Evolutionary conservation across 2,113 vertebrate genomes (phyloP).

Genomic region (Xiphorhynchus elegans): DNA sequence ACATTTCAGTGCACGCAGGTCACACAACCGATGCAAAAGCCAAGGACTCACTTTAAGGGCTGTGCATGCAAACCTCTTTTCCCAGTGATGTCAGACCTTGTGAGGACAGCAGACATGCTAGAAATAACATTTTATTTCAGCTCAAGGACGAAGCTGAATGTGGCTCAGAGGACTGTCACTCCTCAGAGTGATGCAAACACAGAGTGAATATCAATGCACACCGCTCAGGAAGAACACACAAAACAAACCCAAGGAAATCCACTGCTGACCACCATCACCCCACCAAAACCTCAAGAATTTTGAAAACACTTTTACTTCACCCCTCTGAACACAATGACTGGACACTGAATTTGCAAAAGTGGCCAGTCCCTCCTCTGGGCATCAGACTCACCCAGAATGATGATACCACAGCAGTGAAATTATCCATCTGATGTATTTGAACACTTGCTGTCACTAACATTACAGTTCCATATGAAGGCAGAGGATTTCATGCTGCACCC

Average conservation of each 20-base stretch:
- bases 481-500: neutral
- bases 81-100: neutral
- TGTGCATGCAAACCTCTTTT: neutral
- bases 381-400: neutral
- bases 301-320: neutral
- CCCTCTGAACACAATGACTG: neutral
- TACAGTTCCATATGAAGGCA: fast-evolving
- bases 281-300: neutral
- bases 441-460: neutral
- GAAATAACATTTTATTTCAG: neutral
- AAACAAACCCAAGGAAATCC: neutral
- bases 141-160: neutral
- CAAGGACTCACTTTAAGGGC: neutral
- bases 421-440: neutral
- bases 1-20: fast-evolving
- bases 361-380: neutral
- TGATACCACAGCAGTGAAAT: neutral
- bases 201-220: neutral
- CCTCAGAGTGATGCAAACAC: neutral
- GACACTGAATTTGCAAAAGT: neutral
- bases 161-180: neutral
- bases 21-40: neutral
- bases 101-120: neutral
- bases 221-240: neutral
- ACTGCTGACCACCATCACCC: fast-evolving